Evolutionary conservation across 2,888 invertebrate species (phyloP).

Genomic region (Anthrax anthrax): DNA sequence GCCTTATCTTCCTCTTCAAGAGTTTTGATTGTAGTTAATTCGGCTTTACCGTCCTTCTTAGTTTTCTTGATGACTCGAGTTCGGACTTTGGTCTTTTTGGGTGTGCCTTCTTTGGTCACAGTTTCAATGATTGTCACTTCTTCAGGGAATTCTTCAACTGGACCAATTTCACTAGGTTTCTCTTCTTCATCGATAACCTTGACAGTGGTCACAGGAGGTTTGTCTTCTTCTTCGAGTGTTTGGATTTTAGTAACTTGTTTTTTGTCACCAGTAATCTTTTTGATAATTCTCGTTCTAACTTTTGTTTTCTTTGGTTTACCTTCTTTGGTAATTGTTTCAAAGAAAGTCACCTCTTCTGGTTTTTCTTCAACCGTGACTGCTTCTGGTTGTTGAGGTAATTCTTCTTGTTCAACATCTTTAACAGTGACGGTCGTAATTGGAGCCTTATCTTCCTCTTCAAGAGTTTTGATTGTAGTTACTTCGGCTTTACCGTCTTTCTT

Average conservation of each 20-base stretch:
- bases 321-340: slow-evolving; percentile 19
- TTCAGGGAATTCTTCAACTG: slow-evolving; percentile 23
- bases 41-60: slow-evolving; percentile 17
- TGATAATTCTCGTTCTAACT: slow-evolving; percentile 24
- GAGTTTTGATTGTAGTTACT: slow-evolving; percentile 25
- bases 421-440: slow-evolving; percentile 21
- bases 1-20: slow-evolving; percentile 21
- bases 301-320: slow-evolving; percentile 24
- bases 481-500: slow-evolving; percentile 20
- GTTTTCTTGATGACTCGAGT: slow-evolving; percentile 13
- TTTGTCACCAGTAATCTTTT: slow-evolving; percentile 19
- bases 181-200: slow-evolving; percentile 21
- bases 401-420: slow-evolving; percentile 11
- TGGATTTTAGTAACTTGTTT: slow-evolving; percentile 27
- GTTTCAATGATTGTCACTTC: slow-evolving; percentile 15
- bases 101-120: slow-evolving; percentile 24
- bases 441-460: slow-evolving; percentile 24
- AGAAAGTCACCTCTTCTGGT: slow-evolving; percentile 17
- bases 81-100: slow-evolving; percentile 20
- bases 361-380: slow-evolving; percentile 15
- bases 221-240: slow-evolving; percentile 22
- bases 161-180: slow-evolving; percentile 11
- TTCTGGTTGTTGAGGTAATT: background rate
- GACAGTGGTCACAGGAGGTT: slow-evolving; percentile 24
- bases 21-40: slow-evolving; percentile 20